Evolutionary conservation across 2,113 vertebrate genomes (phyloP).

Genomic region (Pseudonaja textilis): DNA sequence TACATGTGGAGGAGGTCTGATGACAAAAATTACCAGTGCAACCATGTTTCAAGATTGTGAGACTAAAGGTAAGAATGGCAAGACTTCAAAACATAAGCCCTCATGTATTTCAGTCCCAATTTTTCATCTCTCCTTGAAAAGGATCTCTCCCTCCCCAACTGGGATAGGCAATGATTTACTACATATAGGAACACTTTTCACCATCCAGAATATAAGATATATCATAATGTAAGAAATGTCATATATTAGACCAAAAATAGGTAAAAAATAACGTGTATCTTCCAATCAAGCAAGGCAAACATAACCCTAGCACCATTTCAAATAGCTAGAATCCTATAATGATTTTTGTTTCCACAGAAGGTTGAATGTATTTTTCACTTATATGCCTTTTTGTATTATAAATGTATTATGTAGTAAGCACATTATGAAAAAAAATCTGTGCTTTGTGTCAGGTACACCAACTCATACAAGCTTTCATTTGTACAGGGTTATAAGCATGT

Average conservation of each 20-base stretch:
- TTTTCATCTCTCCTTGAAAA: not conserved
- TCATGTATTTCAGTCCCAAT: not conserved
- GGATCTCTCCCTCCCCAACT: not conserved
- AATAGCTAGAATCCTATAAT: not conserved
- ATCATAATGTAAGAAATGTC: not conserved
- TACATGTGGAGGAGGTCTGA: slow-evolving; percentile 85
- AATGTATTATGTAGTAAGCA: not conserved
- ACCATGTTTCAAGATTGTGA: slow-evolving; percentile 92
- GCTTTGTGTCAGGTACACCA: not conserved
- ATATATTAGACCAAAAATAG: not conserved
- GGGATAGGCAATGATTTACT: not conserved
- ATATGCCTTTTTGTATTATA: not conserved
- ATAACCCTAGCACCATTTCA: not conserved
- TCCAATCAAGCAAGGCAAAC: not conserved
- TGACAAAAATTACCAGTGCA: slow-evolving; percentile 78
- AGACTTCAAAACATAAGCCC: not conserved
- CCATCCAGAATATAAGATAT: not conserved
- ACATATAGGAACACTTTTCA: not conserved
- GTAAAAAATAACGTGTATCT: not conserved
- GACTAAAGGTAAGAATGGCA: slow-evolving; percentile 82
- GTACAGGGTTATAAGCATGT: not conserved
- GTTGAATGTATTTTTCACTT: not conserved
- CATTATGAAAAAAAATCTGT: not conserved
- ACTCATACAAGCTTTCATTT: not conserved
- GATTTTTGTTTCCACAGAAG: not conserved